These are phyloP conservation scores for Eudasyphora cyanicolor DNA, from an alignment of 2,888 invertebrate species.

Conservation along the genomic window DNA sequence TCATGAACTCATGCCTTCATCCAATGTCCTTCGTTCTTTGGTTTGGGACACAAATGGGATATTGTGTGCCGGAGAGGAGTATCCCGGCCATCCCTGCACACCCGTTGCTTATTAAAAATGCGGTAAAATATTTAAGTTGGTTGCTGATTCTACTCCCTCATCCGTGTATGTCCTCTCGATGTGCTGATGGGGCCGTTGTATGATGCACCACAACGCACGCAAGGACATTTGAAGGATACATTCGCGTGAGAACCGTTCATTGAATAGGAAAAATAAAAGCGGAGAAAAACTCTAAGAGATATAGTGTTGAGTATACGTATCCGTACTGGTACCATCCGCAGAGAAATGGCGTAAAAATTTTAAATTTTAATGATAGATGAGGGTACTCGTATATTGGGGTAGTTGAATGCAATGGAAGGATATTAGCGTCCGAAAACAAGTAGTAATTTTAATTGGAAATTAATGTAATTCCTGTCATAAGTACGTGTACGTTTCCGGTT, in stretches of 20 bases:
- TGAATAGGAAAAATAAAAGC: constrained; percentile 45
- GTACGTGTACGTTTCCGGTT: too few relatives aligned
- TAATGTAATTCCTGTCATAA: neutral
- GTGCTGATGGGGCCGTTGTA: neutral
- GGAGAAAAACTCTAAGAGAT: constrained; percentile 44
- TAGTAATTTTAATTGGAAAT: neutral
- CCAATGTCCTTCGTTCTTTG: neutral
- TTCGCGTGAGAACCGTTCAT: constrained; percentile 70
- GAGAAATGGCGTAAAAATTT: neutral
- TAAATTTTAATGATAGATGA: constrained; percentile 27
- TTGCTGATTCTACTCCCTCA: neutral
- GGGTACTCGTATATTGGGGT: neutral
- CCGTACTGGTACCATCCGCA: too few relatives aligned
- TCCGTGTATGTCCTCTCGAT: too few relatives aligned
- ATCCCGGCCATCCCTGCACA: neutral
- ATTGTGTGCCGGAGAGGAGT: neutral
- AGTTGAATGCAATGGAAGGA: neutral
- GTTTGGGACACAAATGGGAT: neutral
- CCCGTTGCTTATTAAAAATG: constrained; percentile 16
- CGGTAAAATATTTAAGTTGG: constrained; percentile 33
- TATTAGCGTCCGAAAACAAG: neutral
- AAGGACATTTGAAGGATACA: constrained; percentile 78
- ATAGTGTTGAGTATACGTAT: neutral
- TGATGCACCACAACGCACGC: constrained; percentile 70
- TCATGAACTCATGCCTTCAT: neutral